phyloP scores from a whole-genome alignment of 2,113 vertebrate species.

The Merops nubicus region DNA sequence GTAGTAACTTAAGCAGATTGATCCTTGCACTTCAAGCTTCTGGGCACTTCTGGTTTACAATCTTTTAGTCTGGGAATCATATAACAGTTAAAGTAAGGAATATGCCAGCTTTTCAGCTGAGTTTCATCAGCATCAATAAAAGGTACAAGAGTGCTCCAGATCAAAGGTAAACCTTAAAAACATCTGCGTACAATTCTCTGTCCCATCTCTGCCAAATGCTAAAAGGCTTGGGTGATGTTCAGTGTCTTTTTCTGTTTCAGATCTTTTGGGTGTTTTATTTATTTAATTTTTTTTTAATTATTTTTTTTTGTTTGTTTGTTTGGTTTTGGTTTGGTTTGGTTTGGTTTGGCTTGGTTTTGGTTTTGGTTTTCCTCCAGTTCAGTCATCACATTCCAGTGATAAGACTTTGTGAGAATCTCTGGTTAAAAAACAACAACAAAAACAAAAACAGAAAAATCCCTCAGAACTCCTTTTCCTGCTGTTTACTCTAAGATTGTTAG shows the following conservation, averaged over 20 bases:
- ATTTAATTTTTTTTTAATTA: too few relatives aligned
- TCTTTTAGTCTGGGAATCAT: background rate
- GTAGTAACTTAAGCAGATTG: slow-evolving; percentile 28
- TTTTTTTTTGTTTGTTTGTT: too few relatives aligned
- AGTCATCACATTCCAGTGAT: background rate
- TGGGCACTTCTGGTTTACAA: slow-evolving; percentile 33
- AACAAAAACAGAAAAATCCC: background rate
- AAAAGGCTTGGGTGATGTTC: background rate
- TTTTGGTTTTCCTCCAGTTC: background rate
- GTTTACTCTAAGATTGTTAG: background rate
- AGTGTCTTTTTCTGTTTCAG: background rate
- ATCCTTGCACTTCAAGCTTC: slow-evolving; percentile 38
- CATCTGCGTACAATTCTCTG: background rate
- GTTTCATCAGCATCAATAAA: background rate
- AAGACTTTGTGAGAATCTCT: background rate
- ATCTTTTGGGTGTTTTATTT: background rate
- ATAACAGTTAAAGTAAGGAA: slow-evolving; percentile 10
- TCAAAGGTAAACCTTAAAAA: background rate
- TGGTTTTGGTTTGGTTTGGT: too few relatives aligned
- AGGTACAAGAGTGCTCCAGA: background rate
- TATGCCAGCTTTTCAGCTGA: background rate
- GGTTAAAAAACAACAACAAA: background rate
- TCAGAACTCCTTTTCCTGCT: background rate
- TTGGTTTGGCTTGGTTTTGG: too few relatives aligned
- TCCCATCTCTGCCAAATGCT: background rate